Base-by-base conservation (phyloP, 2,113 vertebrate genomes). In the Piprites chloris region DNA sequence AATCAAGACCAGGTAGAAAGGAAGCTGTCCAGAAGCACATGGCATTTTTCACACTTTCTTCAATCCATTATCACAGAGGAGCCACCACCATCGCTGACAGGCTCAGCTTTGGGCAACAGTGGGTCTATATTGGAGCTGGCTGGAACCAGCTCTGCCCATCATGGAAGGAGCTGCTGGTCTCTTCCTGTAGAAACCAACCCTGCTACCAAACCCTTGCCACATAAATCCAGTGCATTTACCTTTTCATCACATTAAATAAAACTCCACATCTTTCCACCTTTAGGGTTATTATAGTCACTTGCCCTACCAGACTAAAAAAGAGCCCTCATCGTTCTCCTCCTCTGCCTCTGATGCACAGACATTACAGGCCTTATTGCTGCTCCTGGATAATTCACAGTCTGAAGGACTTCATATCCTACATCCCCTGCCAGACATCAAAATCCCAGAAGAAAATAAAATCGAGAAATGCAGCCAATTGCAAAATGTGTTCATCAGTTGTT, bases 401-500 rank as follows among this genome's bases (percentile, higher is more conserved):
- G 65, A 65, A 84, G 65, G 23, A 90, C 93, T 89, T 90, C 69
- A 80, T 39, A 89, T 96, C 49, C 49, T 89, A 52, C 33, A 65
- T 79, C 62, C 87, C 67, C 58, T 50, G 27, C 42, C 85, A 96
- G 91, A 78, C 42, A 77, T 59, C 30, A 92, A 84, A 93, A 77
- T 84, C 90, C 67, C 75, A 83, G 52, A 85, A 86, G 79, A 88
- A 35, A 80, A 90, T 72, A 59, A 95, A 95, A 86, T 23, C 20
- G 44, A 82, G 77, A 90, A 94, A 89, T 68, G 65, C 85, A 97
- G 91, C 81, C 89, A 89, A 61, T 90, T 95, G 88, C 82, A 90
- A 95, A 95, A 91, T 85, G 69, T 91, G 46, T 44, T 94, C 92
- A 76, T 91, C 90, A 88, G 72, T 81, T 95, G 72, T 93, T 94